Base-by-base conservation (phyloP, 2,113 vertebrate genomes). In the Tupaia chinensis region DNA sequence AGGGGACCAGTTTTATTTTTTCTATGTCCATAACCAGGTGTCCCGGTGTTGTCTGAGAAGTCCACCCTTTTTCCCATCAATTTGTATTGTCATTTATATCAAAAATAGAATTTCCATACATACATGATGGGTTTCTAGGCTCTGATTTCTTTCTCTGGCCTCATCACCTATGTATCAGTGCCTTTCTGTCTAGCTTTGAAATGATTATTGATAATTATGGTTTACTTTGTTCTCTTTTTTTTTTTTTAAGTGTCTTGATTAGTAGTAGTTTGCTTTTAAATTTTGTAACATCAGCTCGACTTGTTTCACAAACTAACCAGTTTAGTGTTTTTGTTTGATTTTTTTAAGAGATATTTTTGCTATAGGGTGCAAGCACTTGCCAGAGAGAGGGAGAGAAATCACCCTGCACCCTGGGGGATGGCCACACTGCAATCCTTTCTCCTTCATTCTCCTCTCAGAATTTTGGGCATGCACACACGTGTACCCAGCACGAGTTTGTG, bases 21-120 rank as follows among this genome's bases (percentile, higher is more conserved):
- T 58, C 73, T 79, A 17, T 65, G 9, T 61, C 10, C 8, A 10
- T 60, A 66, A 86, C 16, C n/a, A 32, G 23, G 65, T 61, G 23
- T 95, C 32, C 44, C 58, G n/a, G 1, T 91, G 66, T 74, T 14
- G 68, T 73, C 77, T 76, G 61, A 87, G 60, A 85, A 63, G 25
- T 69, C 29, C 80, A 77, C 27, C 29, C 73, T 56, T 53, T 74
- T 88, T 16, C 63, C 60, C 15, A n/a, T 54, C 70, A 4, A 65
- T 63, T 69, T 72, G 25, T 74, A 58, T 93, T 70, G 27, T 8
- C 69, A 25, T 1, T 11, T 76, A 7, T n/a, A 23, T 74, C 66
- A 85, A 60, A 72, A 93, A 79, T 27, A 86, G 32, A 77, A 63
- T 90, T 70, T 92, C 53, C 53, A n/a, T 90, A 29, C 81, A 17